These are phyloP conservation scores for Hydriomena furcata DNA, from an alignment of 2,888 invertebrate species.

Conservation along the genomic window DNA sequence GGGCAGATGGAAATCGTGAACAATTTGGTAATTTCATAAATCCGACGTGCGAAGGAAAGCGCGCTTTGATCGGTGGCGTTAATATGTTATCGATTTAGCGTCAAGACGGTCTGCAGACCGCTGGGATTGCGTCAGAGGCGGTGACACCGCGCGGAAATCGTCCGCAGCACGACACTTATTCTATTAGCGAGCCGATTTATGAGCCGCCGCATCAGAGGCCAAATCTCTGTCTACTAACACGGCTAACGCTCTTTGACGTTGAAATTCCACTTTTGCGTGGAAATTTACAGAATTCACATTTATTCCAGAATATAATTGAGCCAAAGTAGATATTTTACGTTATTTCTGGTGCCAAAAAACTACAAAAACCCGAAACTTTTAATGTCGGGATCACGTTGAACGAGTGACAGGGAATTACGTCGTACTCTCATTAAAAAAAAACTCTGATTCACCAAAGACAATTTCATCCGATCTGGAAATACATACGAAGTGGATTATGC, in stretches of 20 bases:
- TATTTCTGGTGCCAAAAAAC: conserved; percentile 60
- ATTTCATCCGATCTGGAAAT: conserved; percentile 77
- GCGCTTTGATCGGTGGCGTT: conserved; percentile 75
- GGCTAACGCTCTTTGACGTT: conserved; percentile 50
- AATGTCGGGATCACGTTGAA: conserved; percentile 61
- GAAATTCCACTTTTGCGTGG: conserved; percentile 37
- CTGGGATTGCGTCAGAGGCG: conserved; percentile 62
- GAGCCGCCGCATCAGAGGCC: conserved; percentile 51
- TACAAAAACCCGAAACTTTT: conserved; percentile 60
- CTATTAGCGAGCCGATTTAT: conserved; percentile 65
- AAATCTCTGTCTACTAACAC: conserved; percentile 53
- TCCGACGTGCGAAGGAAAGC: conserved; percentile 55
- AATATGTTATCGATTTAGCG: conserved; percentile 75
- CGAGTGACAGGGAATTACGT: conserved; percentile 70
- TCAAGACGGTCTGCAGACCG: conserved; percentile 66
- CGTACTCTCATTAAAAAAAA: conserved; percentile 63
- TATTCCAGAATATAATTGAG: conserved; percentile 42
- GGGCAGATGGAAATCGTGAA: conserved; percentile 37
- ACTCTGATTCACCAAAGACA: conserved; percentile 75
- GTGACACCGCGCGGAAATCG: conserved; percentile 64
- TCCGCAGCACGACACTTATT: conserved; percentile 59
- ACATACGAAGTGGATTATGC: conserved; percentile 69
- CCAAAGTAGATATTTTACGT: conserved; percentile 47
- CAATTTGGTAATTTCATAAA: conserved; percentile 53
- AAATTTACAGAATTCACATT: conserved; percentile 29